phyloP scores from a whole-genome alignment of 1,140 invertebrate species.

The Bactericera cockerelli region DNA sequence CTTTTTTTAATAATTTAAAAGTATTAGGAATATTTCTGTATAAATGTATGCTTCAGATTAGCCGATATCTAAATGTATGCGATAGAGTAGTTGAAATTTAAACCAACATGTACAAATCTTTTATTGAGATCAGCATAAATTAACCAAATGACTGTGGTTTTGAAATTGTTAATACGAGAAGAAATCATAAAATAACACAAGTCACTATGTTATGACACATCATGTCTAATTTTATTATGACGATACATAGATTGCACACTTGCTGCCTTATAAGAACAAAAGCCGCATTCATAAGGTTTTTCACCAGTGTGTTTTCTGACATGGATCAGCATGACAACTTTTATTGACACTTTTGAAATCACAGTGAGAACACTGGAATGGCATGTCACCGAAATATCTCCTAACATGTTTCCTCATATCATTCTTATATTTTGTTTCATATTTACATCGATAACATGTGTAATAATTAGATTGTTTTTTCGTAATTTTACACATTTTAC shows the following conservation, averaged over 20 bases:
- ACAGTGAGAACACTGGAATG: conserved; percentile 76
- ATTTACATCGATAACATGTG: conserved; percentile 31
- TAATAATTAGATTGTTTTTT: not conserved
- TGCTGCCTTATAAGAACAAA: conserved; percentile 39
- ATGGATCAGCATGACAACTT: conserved; percentile 90
- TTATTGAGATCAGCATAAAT: too few species aligned
- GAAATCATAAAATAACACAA: too few species aligned
- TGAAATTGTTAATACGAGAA: too few species aligned
- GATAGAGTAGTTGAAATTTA: too few species aligned
- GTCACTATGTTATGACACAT: too few species aligned
- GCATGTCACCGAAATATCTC: conserved; percentile 41
- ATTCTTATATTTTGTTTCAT: conserved; percentile 40
- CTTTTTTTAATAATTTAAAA: too few species aligned
- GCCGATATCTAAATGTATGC: too few species aligned
- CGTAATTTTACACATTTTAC: not conserved
- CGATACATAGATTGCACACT: not conserved
- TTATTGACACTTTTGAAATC: conserved; percentile 95
- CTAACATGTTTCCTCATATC: conserved; percentile 46
- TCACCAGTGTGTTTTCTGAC: conserved; percentile 90
- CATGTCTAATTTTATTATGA: not conserved
- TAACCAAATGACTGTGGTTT: too few species aligned
- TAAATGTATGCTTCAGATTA: too few species aligned
- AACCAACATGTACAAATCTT: too few species aligned
- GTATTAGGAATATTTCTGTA: too few species aligned
- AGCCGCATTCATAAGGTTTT: conserved; percentile 85